Percentiles rank a stretch among this genome's conserved stretches.
These are phyloP conservation scores for Anser cygnoides DNA, from an alignment of 2,113 vertebrate species.

Conservation along the genomic window DNA sequence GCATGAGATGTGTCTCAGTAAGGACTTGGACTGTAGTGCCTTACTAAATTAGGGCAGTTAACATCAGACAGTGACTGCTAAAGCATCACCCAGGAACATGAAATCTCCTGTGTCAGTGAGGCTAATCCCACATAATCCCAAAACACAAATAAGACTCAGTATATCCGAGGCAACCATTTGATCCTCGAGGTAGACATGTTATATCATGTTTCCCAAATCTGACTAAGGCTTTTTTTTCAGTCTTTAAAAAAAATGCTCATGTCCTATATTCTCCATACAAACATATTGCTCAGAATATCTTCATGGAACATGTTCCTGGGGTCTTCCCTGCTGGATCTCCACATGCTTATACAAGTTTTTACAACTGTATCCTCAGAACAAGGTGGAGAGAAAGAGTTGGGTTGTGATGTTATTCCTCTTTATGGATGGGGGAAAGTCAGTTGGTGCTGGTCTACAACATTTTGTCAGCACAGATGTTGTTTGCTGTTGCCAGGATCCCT, in stretches of 20 bases:
- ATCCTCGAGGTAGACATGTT: not conserved
- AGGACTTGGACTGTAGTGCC: not conserved
- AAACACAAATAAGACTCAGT: not conserved
- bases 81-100: not conserved
- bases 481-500: not conserved
- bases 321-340: not conserved
- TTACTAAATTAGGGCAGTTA: not conserved
- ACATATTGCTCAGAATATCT: accelerated
- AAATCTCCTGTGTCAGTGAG: not conserved
- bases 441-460: not conserved
- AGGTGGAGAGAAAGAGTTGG: not conserved
- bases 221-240: not conserved
- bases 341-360: accelerated
- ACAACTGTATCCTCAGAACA: not conserved
- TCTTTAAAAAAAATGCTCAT: not conserved
- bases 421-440: not conserved
- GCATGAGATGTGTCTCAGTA: not conserved
- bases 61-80: not conserved
- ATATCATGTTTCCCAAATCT: not conserved
- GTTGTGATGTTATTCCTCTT: not conserved
- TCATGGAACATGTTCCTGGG: not conserved
- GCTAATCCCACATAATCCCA: conserved; percentile 17
- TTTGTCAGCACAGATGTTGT: not conserved
- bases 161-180: not conserved
- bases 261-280: accelerated